Percentiles rank a stretch among this genome's conserved stretches.
phyloP scores from a whole-genome alignment of 2,113 vertebrate species.

The Nesoenas mayeri region DNA sequence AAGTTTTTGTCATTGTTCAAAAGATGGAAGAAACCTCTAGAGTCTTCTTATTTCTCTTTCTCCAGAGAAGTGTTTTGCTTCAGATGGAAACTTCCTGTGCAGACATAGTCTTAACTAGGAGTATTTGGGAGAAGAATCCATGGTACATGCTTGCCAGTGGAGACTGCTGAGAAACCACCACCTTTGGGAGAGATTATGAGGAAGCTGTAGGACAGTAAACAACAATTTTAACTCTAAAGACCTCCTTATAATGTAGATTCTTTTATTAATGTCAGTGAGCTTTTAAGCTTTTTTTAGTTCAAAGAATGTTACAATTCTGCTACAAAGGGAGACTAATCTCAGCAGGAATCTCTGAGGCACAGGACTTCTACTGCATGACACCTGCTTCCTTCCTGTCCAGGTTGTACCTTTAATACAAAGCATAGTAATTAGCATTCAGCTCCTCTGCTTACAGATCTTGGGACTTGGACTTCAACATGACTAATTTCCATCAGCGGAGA shows the following conservation, averaged over 20 bases:
- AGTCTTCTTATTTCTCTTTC: not conserved
- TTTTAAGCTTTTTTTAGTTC: not conserved
- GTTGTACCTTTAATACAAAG: not conserved
- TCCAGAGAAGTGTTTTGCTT: not conserved
- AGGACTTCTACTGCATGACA: not conserved
- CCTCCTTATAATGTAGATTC: not conserved
- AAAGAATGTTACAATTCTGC: not conserved
- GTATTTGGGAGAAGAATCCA: not conserved
- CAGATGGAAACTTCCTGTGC: not conserved
- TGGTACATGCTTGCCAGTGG: not conserved
- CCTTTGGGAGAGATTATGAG: not conserved
- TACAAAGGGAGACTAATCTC: not conserved
- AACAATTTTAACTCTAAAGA: not conserved
- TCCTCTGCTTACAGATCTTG: not conserved
- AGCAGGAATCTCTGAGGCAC: not conserved
- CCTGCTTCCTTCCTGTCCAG: not conserved
- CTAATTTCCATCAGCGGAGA: not conserved
- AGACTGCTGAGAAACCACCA: not conserved
- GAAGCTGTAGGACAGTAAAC: not conserved
- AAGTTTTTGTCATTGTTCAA: not conserved
- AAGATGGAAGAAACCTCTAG: not conserved
- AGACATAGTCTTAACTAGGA: not conserved
- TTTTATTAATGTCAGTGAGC: not conserved
- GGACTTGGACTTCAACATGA: not conserved
- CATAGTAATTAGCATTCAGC: not conserved